Base-by-base conservation (phyloP, 1,140 invertebrate genomes). In the Pantala flavescens region DNA sequence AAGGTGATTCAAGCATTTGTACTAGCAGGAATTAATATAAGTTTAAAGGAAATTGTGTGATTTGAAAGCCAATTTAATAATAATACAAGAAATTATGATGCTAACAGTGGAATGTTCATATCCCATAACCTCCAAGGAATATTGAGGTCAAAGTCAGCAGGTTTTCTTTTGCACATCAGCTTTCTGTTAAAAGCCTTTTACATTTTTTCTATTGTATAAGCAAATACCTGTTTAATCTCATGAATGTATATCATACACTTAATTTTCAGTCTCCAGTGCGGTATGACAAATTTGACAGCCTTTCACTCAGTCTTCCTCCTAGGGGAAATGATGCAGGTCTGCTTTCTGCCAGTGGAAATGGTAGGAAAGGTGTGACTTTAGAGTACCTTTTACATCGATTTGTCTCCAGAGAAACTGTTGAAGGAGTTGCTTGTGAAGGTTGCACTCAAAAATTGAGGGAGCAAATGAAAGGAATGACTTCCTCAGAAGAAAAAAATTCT, bases 261-360 rank as follows among this genome's bases (percentile, higher is more conserved):
- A 16, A 24, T 72, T 72, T 76, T 2, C 43, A 76, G 75, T 76
- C 75, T 71, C 21, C 92, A 0, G 89, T 96, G 14, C 89, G 90
- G 21, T 95, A 95, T 81, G 94, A 97, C 80, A 93, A 93, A 80
- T 94, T 96, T 80, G 93, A 96, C 81, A 94, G 91, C 79, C 84
- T 97, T 23, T 94, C 93, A 0, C 82, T 97, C 23, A 86, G 86
- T 72, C 80, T 94, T 70, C 92, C 92, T 28, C 81, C 85, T 23
- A 84, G 83, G 55, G 81, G 84, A 77, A 81, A 82, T 78, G 49
- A 21, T 16, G 14, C 49, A 16, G 49, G n/a, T 21, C 5, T 63
- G 49, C 16, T 16, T 63, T 14, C 5, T 21, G 16, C 2, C n/a
- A 21, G 14, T 63, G 49, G 49, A 19, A 63, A 63, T 63, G 49